Base-by-base conservation (phyloP, 2,113 vertebrate species). In the Columba janthina region DNA sequence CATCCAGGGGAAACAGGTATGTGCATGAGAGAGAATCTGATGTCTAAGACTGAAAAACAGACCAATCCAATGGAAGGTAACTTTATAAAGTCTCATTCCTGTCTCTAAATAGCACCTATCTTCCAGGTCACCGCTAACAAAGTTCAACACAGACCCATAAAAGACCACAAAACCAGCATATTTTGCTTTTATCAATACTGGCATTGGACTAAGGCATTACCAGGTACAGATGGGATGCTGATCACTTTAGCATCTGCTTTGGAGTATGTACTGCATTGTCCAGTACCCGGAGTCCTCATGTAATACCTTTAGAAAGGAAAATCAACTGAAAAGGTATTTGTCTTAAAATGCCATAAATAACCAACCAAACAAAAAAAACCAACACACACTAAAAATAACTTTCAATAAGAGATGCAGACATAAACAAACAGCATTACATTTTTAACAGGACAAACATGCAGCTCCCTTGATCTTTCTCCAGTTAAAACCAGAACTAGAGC, bases 161-260 rank as follows among this genome's bases (percentile, higher is more conserved):
- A 0, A 3, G 36, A 4, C 36, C 26, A 36, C 18, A 50, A 40
- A 34, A 1, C 34, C 24, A 28, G 6, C 2, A 16, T 32, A 7
- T 24, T 67, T 53, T 32, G 6, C 40, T 85, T 53, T 62, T 40
- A 32, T 34, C 25, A n/a, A 24, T 17, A 48, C 4, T 40, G 34
- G 9, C 19, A 36, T 26, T 67, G 48, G 8, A 46, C 61, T 92
- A 66, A 72, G 40, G 36, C 46, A 73, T 51, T 36, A 15, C 32
- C 9, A 10, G 29, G 40, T 21, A 51, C 10, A 25, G 50, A 19
- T 18, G 18, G 4, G 20, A n/a, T 32, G 80, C 8, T 28, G 28
- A 36, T 42, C 21, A 12, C 13, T 6, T 6, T 11, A 40, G 12
- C 24, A 34, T 76, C 62, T 86, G 32, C 54, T 77, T 4, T 67